Percentiles rank a stretch among this genome's conserved stretches.
Evolutionary conservation across 2,888 invertebrate species (phyloP).

Genomic region (Neocrepidodera transversa): DNA sequence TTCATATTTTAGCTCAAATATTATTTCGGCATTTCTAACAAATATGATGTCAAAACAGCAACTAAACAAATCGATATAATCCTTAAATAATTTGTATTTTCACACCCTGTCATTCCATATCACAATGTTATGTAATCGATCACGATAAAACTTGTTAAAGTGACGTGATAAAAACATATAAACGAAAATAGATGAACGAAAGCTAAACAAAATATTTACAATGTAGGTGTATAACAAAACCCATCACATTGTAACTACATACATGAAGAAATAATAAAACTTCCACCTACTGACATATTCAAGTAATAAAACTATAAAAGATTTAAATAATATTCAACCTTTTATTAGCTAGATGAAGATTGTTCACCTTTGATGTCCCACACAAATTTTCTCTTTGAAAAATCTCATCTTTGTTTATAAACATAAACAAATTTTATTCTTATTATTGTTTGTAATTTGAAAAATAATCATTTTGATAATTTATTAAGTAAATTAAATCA

Average conservation of each 20-base stretch:
- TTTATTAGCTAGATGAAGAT: neutral
- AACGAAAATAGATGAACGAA: no score
- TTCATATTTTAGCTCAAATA: no score
- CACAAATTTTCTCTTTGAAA: no score
- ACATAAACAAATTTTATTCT: no score
- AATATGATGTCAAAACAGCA: no score
- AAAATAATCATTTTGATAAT: no score
- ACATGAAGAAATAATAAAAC: neutral
- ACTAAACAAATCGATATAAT: neutral
- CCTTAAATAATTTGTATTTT: neutral
- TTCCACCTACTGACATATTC: neutral
- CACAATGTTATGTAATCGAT: neutral
- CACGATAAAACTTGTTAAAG: neutral
- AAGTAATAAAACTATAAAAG: neutral
- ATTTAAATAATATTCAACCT: neutral
- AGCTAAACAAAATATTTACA: neutral
- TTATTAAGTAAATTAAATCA: neutral
- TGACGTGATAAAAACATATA: neutral
- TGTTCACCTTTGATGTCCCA: no score
- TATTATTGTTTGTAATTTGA: no score
- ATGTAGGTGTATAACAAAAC: neutral
- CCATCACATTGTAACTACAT: neutral
- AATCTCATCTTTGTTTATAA: no score
- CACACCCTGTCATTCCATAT: neutral
- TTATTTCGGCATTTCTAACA: no score